Conservation (phyloP, 2,888 invertebrate species). For the Lasioglossum malachurum region DNA sequence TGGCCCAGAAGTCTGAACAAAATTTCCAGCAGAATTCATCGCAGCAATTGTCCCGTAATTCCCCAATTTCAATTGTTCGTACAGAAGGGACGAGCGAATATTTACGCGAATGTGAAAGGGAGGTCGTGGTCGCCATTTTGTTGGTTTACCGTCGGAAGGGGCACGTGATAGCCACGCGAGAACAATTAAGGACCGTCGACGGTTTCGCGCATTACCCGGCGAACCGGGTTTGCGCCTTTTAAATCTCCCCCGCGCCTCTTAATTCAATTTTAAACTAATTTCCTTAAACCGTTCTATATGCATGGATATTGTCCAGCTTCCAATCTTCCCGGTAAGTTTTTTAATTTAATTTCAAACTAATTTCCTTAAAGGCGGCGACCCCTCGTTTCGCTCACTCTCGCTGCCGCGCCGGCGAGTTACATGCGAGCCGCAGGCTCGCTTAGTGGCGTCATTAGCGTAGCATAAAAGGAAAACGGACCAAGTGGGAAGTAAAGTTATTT, state of each 20-base stretch:
- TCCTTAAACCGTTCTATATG: slow-evolving; percentile 57
- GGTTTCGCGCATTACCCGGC: slow-evolving; percentile 22
- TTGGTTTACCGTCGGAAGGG: not conserved
- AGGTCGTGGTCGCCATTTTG: slow-evolving; percentile 1
- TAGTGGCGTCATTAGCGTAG: slow-evolving; percentile 60
- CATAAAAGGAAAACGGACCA: slow-evolving; percentile 51
- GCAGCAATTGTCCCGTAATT: not conserved
- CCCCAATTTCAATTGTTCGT: not conserved
- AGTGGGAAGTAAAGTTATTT: slow-evolving; percentile 50
- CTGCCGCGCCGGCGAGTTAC: slow-evolving; percentile 27
- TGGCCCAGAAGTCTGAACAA: not conserved
- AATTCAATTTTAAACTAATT: slow-evolving; percentile 67
- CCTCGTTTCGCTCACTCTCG: slow-evolving; percentile 12
- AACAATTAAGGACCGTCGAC: slow-evolving; percentile 27
- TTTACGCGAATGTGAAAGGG: not conserved
- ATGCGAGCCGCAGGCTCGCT: slow-evolving; percentile 41
- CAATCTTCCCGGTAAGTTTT: slow-evolving; percentile 65
- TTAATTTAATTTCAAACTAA: slow-evolving; percentile 68
- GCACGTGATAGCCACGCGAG: slow-evolving; percentile 19
- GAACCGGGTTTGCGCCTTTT: slow-evolving; percentile 37
- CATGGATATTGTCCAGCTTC: slow-evolving; percentile 57
- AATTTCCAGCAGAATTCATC: not conserved
- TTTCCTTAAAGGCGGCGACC: slow-evolving; percentile 63
- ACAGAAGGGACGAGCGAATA: not conserved
- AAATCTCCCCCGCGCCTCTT: slow-evolving; percentile 42